Conservation (phyloP, 1,140 invertebrate genomes). For the Microplitis mediator region DNA sequence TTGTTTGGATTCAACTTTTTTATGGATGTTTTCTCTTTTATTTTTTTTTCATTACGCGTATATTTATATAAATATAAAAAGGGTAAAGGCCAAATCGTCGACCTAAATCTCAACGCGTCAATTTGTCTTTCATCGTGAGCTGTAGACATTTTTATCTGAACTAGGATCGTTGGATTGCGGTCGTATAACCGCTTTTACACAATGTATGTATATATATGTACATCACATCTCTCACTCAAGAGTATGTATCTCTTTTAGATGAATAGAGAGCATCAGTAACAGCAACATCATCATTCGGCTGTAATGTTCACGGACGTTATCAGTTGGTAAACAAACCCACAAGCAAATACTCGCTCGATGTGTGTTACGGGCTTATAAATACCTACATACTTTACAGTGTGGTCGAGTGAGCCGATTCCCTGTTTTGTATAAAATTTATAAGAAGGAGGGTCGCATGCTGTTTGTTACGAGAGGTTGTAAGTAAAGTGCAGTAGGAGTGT, state of each 20-base stretch:
- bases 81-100: neutral
- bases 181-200: neutral
- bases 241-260: neutral
- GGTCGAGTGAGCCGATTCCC: no score
- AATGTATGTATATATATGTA: neutral
- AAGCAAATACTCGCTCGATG: neutral
- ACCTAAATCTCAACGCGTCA: conserved; percentile 12
- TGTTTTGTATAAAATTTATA: no score
- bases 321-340: conserved; percentile 7
- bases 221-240: neutral
- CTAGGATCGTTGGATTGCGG: conserved; percentile 11
- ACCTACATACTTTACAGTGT: neutral
- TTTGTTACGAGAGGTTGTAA: no score
- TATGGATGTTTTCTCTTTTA: neutral
- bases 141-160: neutral
- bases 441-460: no score
- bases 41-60: neutral
- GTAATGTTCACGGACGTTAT: conserved; percentile 10
- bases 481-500: no score
- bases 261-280: neutral
- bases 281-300: neutral
- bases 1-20: neutral
- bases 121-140: conserved; percentile 6
- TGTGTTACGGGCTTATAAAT: neutral
- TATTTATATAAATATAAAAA: neutral